These are phyloP conservation scores for Enchytraeus crypticus DNA, from an alignment of 2,888 invertebrate species.

Conservation along the genomic window DNA sequence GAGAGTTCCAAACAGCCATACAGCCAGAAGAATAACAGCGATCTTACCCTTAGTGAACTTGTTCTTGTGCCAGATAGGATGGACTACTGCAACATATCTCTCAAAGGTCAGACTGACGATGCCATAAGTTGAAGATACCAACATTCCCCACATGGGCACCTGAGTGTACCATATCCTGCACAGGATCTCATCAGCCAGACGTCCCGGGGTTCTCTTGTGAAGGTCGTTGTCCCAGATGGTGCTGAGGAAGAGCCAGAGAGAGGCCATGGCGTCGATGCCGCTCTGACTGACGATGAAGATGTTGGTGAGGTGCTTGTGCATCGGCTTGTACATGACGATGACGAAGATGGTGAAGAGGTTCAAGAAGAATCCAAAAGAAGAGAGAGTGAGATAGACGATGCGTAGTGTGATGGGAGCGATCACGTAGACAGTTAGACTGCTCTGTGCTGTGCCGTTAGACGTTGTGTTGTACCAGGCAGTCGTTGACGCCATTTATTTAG, in stretches of 20 bases:
- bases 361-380: slow-evolving; percentile 14
- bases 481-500: no score
- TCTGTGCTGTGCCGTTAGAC: no score
- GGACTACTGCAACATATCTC: slow-evolving; percentile 16
- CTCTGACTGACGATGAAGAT: slow-evolving; percentile 21
- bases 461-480: no score
- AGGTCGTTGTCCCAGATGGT: slow-evolving; percentile 7
- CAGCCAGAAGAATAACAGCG: background rate
- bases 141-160: slow-evolving; percentile 8
- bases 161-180: slow-evolving; percentile 17
- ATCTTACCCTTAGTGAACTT: slow-evolving; percentile 3
- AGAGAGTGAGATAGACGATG: slow-evolving; percentile 9
- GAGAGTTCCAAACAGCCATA: slow-evolving; percentile 9
- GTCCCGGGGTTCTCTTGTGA: background rate
- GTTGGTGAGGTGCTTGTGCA: slow-evolving; percentile 16
- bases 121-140: slow-evolving; percentile 18
- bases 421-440: background rate
- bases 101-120: slow-evolving; percentile 19
- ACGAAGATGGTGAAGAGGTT: slow-evolving; percentile 17
- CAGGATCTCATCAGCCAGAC: slow-evolving; percentile 8
- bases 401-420: background rate
- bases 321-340: slow-evolving; percentile 5
- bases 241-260: slow-evolving; percentile 13
- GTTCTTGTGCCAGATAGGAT: slow-evolving; percentile 16
- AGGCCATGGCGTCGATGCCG: slow-evolving; percentile 17